Percentiles rank a stretch among this genome's conserved stretches.
Evolutionary conservation across 2,113 vertebrate species (phyloP).

Genomic region (Haplochromis vanheusdeni): DNA sequence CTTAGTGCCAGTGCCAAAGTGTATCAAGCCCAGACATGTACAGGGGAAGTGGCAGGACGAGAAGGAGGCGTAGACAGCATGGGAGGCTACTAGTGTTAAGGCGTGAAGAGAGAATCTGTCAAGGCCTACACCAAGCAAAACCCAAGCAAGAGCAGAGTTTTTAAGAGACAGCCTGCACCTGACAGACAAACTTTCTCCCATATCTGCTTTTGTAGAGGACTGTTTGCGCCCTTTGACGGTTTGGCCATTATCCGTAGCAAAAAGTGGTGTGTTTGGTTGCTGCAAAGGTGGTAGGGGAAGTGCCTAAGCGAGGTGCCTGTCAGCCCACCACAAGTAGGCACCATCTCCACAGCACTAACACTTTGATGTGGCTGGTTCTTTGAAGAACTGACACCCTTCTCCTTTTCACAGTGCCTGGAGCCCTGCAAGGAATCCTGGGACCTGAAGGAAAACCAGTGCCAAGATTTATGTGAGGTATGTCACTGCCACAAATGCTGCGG

Average conservation of each 20-base stretch:
- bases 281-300: slow-evolving; percentile 18
- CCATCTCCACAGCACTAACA: slow-evolving; percentile 10
- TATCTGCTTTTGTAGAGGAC: slow-evolving; percentile 13
- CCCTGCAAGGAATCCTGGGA: slow-evolving; percentile 95
- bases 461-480: slow-evolving; percentile 92
- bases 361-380: slow-evolving; percentile 63
- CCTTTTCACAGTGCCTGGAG: slow-evolving; percentile 85
- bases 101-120: slow-evolving; percentile 20
- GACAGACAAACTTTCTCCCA: background rate
- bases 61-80: background rate
- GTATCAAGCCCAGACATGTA: slow-evolving; percentile 48
- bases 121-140: slow-evolving; percentile 5
- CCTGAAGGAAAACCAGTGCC: slow-evolving; percentile 85
- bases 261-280: slow-evolving; percentile 18
- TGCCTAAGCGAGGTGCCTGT: slow-evolving; percentile 33
- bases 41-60: background rate
- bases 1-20: slow-evolving; percentile 17
- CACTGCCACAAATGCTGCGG: slow-evolving; percentile 10
- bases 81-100: background rate
- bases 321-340: slow-evolving; percentile 13
- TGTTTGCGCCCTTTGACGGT: slow-evolving; percentile 18
- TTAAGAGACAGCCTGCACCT: background rate
- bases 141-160: background rate
- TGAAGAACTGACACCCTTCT: slow-evolving; percentile 62
- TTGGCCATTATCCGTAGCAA: slow-evolving; percentile 18